Conservation (phyloP, 2,888 invertebrate genomes). For the Agrotis clavis region DNA sequence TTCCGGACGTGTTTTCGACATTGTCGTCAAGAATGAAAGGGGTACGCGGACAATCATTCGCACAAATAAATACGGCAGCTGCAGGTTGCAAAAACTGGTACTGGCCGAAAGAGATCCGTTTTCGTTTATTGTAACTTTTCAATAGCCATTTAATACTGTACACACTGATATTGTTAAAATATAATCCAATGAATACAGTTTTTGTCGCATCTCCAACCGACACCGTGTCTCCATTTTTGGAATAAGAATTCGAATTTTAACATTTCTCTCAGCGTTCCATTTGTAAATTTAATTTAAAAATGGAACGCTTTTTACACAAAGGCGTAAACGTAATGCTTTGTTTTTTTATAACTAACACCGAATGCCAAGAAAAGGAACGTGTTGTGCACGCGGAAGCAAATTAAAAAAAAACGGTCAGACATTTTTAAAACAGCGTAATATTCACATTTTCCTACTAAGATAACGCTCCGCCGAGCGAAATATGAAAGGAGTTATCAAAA, state of each 20-base stretch:
- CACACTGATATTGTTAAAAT: constrained; percentile 37
- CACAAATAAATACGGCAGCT: constrained; percentile 68
- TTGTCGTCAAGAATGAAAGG: constrained; percentile 63
- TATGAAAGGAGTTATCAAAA: constrained; percentile 90
- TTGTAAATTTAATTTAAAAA: constrained; percentile 66
- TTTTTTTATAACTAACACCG: constrained; percentile 71
- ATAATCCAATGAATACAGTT: constrained; percentile 33
- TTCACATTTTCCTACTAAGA: constrained; percentile 87
- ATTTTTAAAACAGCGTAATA: constrained; percentile 80
- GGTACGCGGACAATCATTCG: constrained; percentile 64
- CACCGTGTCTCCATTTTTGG: constrained; percentile 19
- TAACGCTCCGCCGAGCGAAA: constrained; percentile 87
- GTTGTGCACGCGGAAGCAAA: constrained; percentile 56
- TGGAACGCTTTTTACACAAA: constrained; percentile 57
- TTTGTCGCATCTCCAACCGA: constrained; percentile 24
- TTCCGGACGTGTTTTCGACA: constrained; percentile 70
- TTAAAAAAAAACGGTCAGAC: constrained; percentile 68
- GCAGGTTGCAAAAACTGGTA: constrained; percentile 70
- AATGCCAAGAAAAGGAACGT: constrained; percentile 74
- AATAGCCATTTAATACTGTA: constrained; percentile 51
- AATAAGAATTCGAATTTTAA: constrained; percentile 43
- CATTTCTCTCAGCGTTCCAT: constrained; percentile 56
- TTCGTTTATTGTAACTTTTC: constrained; percentile 51
- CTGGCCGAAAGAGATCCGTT: constrained; percentile 36
- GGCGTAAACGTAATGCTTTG: constrained; percentile 59